Percentiles rank a stretch among this genome's conserved stretches.
Evolutionary conservation across 2,113 vertebrate species (phyloP).

Genomic region (Sander vitreus): DNA sequence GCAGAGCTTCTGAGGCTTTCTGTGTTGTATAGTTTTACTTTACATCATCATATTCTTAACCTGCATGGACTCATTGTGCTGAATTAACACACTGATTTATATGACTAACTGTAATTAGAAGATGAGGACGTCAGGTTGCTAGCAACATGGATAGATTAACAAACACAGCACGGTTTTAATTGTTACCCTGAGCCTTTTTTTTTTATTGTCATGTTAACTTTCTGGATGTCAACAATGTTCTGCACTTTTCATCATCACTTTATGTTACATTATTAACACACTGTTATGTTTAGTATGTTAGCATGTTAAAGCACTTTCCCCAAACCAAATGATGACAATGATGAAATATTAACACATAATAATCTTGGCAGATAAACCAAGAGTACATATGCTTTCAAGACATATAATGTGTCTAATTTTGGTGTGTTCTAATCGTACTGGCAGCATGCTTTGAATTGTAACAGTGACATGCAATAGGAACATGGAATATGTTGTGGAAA

Average conservation of each 20-base stretch:
- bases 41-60: neutral
- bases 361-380: neutral
- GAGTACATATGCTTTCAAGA: conserved; percentile 7
- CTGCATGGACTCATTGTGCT: neutral
- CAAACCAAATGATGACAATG: neutral
- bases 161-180: conserved; percentile 30
- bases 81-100: conserved; percentile 10
- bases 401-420: conserved; percentile 48
- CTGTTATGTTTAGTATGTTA: neutral
- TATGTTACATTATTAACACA: too few relatives aligned
- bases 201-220: conserved; percentile 4
- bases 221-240: neutral
- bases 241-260: neutral
- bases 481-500: neutral
- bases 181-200: conserved; percentile 18
- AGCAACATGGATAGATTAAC: conserved; percentile 7
- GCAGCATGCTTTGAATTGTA: conserved; percentile 45
- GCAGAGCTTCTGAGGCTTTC: conserved; percentile 24
- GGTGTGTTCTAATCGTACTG: conserved; percentile 40
- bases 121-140: neutral
- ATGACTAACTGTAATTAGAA: conserved; percentile 26
- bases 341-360: neutral
- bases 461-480: conserved; percentile 2
- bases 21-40: conserved; percentile 16
- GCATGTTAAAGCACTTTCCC: neutral